phyloP scores from a whole-genome alignment of 2,113 vertebrate species.

The Alligator mississippiensis region DNA sequence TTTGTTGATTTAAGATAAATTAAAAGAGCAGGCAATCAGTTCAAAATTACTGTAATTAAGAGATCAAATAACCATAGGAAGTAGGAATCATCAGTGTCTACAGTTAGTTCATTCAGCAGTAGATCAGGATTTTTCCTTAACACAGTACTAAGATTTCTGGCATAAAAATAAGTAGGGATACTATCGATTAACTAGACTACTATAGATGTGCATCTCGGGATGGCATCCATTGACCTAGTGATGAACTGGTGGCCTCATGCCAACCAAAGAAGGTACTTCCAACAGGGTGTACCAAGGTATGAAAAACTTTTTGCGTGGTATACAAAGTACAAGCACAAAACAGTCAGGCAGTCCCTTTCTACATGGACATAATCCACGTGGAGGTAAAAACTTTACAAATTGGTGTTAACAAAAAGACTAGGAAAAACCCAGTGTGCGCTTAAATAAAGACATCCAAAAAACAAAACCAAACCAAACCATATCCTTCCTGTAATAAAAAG shows the following conservation, averaged over 20 bases:
- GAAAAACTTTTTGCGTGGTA: background rate
- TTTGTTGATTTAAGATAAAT: constrained; percentile 74
- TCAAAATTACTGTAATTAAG: constrained; percentile 74
- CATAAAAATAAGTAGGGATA: constrained; percentile 37
- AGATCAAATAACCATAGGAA: constrained; percentile 61
- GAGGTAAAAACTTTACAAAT: constrained; percentile 1
- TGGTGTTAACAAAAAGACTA: constrained; percentile 27
- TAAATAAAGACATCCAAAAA: constrained; percentile 69
- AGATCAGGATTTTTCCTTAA: background rate
- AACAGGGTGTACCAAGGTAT: background rate
- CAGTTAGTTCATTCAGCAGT: constrained; percentile 28
- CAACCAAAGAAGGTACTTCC: background rate
- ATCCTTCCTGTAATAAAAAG: constrained; percentile 72
- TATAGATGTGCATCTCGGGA: constrained; percentile 21
- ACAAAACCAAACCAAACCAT: constrained; percentile 47
- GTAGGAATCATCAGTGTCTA: constrained; percentile 56
- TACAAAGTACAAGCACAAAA: constrained; percentile 40
- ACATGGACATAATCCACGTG: background rate
- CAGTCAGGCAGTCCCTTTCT: background rate
- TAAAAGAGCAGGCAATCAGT: constrained; percentile 70
- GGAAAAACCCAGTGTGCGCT: constrained; percentile 56
- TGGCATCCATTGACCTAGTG: constrained; percentile 6
- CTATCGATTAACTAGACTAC: constrained; percentile 8
- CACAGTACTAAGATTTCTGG: constrained; percentile 30
- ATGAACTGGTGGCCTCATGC: constrained; percentile 8